phyloP scores from a whole-genome alignment of 2,113 vertebrate genomes.

The Etheostoma cragini region DNA sequence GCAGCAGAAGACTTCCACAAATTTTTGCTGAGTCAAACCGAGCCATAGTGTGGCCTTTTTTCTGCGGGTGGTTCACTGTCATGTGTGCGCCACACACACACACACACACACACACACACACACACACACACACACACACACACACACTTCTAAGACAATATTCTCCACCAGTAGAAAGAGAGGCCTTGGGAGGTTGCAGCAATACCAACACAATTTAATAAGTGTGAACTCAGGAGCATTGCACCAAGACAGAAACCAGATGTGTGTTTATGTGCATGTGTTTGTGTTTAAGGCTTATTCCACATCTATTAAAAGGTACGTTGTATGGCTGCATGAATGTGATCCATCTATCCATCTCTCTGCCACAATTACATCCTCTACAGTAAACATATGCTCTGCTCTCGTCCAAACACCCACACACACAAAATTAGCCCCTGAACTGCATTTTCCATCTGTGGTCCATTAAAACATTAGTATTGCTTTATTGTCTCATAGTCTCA shows the following conservation, averaged over 20 bases:
- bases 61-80: conserved; percentile 22
- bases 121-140: conserved; percentile 25
- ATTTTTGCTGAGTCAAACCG: conserved; percentile 72
- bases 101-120: conserved; percentile 26
- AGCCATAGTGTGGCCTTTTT: conserved; percentile 67
- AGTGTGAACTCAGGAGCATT: conserved; percentile 73
- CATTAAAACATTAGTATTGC: conserved; percentile 60
- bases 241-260: conserved; percentile 22
- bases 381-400: conserved; percentile 41
- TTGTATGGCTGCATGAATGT: conserved; percentile 28
- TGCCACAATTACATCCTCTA: conserved; percentile 57
- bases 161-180: conserved; percentile 57
- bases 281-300: conserved; percentile 29
- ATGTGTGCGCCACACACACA: conserved; percentile 34
- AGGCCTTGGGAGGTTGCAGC: conserved; percentile 65
- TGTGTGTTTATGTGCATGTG: conserved; percentile 31
- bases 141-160: conserved; percentile 36
- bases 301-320: conserved; percentile 50
- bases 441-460: conserved; percentile 59
- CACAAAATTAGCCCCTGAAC: conserved; percentile 60
- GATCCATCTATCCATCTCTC: conserved; percentile 31
- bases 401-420: conserved; percentile 27
- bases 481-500: conserved; percentile 21
- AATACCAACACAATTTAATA: conserved; percentile 81
- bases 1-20: conserved; percentile 12